Base-by-base conservation (phyloP, 2,797 vertebrate species). In the Trachurus trachurus region DNA sequence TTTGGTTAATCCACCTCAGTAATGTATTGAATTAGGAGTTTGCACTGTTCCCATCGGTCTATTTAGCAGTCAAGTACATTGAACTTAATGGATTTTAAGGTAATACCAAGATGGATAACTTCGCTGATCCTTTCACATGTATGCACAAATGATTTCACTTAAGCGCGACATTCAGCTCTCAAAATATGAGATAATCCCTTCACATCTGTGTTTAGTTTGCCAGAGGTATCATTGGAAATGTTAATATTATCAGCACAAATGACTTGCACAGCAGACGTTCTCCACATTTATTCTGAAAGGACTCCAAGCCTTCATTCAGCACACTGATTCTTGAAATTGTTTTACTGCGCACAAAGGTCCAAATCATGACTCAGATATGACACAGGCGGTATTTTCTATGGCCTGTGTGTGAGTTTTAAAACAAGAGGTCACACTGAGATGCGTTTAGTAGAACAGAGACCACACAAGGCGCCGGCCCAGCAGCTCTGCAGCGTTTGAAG, bases 391-490 rank as follows among this genome's bases (percentile, higher is more conserved):
- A 47, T 90, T 91, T 90, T 89, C 87, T 82, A 87, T 71, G 78
- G 88, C 88, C 78, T 53, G 81, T 66, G 70, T 64, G 74, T 66
- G 67, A 26, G 26, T 26, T 26, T 82, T 79, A 87, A 91, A 90
- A 82, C 87, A 77, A 64, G 76, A 62, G 69, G 85, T 92, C 92
- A 88, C 87, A 75, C 83, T 62, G 87, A 45, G 89, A 81, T 85
- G 89, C 64, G 70, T 88, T 87, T 22, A 85, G 91, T 78, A 72
- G 87, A 87, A 82, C 81, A 71, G 69, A 59, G 94, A 94, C 94
- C 93, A 94, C 95, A 94, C 95, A 94, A 80, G 73, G 82, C 57
- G 92, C 56, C 74, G 62, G 76, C 66, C 50, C 78, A 29, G 75
- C 84, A 71, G 86, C 73, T 85, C 76, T 29, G 60, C 67, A 5